These are phyloP conservation scores for Drosophila mettleri DNA, from an alignment of 2,888 invertebrate genomes.

Conservation along the genomic window DNA sequence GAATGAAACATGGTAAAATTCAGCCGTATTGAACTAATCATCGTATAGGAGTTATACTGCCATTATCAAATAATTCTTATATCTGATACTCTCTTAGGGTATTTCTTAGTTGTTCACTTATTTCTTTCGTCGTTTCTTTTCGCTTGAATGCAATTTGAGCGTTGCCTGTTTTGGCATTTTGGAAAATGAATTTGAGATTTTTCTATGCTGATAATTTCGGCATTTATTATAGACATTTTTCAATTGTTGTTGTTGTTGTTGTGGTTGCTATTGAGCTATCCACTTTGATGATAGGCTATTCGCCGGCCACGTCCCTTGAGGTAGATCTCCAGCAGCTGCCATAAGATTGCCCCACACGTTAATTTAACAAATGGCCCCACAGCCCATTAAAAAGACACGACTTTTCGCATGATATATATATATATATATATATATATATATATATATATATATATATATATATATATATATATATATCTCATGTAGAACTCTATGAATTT, in stretches of 20 bases:
- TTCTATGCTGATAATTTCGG: constrained; percentile 65
- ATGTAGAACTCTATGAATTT: constrained; percentile 9
- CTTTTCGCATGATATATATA: constrained; percentile 19
- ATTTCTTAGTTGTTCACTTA: not conserved
- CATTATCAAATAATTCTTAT: too few species aligned
- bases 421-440: too few species aligned
- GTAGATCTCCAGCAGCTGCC: constrained; percentile 29
- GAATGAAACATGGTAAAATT: too few species aligned
- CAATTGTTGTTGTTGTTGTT: constrained; percentile 8
- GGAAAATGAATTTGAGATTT: constrained; percentile 66
- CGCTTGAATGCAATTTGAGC: constrained; percentile 73
- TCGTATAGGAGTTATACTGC: too few species aligned
- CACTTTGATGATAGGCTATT: constrained; percentile 51
- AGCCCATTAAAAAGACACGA: constrained; percentile 49
- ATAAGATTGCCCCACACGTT: constrained; percentile 36
- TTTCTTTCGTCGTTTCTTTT: constrained; percentile 31
- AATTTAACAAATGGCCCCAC: constrained; percentile 51
- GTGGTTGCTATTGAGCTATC: constrained; percentile 34
- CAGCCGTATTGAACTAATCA: too few species aligned
- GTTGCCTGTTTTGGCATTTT: constrained; percentile 69
- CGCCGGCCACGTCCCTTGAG: constrained; percentile 28
- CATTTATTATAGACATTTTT: constrained; percentile 50
- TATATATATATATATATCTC: constrained; percentile 29
- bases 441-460: not conserved
- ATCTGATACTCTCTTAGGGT: too few species aligned